Conservation (phyloP, 2,888 invertebrate genomes). For the Ephialtes manifestator region DNA sequence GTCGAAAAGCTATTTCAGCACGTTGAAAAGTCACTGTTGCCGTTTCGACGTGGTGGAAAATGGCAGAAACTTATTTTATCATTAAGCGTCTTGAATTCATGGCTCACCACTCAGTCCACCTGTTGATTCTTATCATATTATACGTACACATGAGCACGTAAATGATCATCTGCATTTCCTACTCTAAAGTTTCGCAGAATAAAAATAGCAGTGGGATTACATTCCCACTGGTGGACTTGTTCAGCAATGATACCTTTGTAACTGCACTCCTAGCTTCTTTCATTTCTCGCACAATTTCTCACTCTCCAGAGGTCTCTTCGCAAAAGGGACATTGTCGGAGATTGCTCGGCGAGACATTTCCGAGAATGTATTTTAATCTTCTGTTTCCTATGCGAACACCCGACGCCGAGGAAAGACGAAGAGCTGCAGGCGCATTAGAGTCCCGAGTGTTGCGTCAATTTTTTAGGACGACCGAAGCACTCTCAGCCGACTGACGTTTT, state of each 20-base stretch:
- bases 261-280: neutral
- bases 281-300: conserved; percentile 18
- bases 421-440: neutral
- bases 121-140: conserved; percentile 3
- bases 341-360: conserved; percentile 20
- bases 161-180: neutral
- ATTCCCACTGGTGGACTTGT: conserved; percentile 9
- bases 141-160: neutral
- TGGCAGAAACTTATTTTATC: neutral
- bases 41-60: neutral
- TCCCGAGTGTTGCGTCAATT: conserved; percentile 41
- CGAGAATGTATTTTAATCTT: conserved; percentile 54
- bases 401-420: conserved; percentile 26
- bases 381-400: conserved; percentile 27
- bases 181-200: neutral
- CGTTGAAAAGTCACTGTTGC: neutral
- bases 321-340: neutral
- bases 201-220: neutral
- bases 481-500: conserved; percentile 29
- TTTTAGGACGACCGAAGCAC: conserved; percentile 26
- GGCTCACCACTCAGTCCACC: neutral
- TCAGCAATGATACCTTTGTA: neutral
- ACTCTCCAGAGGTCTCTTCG: neutral
- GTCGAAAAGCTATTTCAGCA: too few relatives aligned
- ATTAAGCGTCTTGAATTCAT: neutral